These are phyloP conservation scores for Rhagophthalmus giganteus DNA, from an alignment of 2,888 invertebrate genomes.

Conservation along the genomic window DNA sequence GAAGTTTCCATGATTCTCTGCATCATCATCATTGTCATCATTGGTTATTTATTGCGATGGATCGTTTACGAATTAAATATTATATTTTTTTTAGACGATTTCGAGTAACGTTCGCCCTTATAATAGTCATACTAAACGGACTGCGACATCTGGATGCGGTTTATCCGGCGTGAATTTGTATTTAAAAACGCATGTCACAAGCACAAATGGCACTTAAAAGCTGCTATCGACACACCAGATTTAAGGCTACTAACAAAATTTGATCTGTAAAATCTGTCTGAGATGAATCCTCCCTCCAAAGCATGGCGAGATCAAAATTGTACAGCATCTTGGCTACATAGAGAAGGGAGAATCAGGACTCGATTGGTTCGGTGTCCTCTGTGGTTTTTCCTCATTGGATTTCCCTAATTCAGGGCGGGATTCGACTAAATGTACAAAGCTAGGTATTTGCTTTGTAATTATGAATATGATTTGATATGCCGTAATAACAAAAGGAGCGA, in stretches of 20 bases:
- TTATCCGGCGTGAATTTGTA: neutral
- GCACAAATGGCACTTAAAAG: conserved; percentile 8
- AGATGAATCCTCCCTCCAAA: conserved; percentile 34
- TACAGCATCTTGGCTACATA: conserved; percentile 38
- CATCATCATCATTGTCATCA: conserved; percentile 60
- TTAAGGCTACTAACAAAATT: conserved; percentile 41
- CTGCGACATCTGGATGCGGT: too few relatives aligned
- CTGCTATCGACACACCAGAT: conserved; percentile 37
- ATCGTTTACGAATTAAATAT: too few relatives aligned
- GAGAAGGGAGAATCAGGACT: conserved; percentile 32
- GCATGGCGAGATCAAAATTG: conserved; percentile 38
- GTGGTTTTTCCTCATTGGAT: conserved; percentile 32
- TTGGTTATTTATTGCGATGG: conserved; percentile 38
- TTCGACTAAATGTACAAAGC: conserved; percentile 38
- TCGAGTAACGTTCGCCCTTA: too few relatives aligned
- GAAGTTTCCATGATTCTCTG: conserved; percentile 52
- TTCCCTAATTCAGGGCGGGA: conserved; percentile 34
- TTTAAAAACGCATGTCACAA: conserved; percentile 22
- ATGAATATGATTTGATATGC: conserved; percentile 56
- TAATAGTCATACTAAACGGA: too few relatives aligned
- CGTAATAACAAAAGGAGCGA: conserved; percentile 54
- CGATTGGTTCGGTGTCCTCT: conserved; percentile 39
- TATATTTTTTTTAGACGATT: too few relatives aligned
- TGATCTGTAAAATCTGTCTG: conserved; percentile 38
- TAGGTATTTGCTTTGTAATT: conserved; percentile 56